These are phyloP conservation scores for Brachycybe producta DNA, from an alignment of 2,888 invertebrate genomes.

Conservation along the genomic window DNA sequence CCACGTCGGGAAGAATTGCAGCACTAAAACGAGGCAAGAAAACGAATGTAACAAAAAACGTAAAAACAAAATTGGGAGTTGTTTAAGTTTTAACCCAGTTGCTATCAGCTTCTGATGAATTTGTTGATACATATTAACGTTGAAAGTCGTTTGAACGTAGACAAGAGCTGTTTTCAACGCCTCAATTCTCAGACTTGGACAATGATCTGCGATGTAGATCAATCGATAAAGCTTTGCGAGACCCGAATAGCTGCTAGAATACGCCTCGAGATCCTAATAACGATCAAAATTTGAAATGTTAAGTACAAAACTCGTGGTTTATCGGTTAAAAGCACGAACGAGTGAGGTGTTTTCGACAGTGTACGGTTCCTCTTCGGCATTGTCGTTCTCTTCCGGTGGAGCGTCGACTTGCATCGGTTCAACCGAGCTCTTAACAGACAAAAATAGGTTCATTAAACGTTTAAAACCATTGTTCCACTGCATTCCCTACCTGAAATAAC, in stretches of 20 bases:
- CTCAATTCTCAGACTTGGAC: constrained; percentile 75
- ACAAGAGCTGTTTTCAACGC: constrained; percentile 86
- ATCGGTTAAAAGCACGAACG: no score
- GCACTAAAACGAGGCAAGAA: constrained; percentile 34
- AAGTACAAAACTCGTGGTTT: no score
- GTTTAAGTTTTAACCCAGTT: constrained; percentile 38
- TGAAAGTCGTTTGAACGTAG: constrained; percentile 86
- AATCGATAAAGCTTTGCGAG: constrained; percentile 79
- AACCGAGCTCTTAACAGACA: constrained; percentile 74
- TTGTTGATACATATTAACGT: constrained; percentile 77
- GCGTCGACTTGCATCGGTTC: constrained; percentile 98
- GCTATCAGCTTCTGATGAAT: constrained; percentile 81
- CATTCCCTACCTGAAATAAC: no score
- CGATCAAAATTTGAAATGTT: constrained; percentile 8
- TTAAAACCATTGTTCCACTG: no score
- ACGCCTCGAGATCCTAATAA: constrained; percentile 69
- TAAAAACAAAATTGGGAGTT: neutral
- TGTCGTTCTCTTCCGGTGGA: constrained; percentile 77
- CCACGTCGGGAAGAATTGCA: constrained; percentile 61
- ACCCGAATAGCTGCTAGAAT: constrained; percentile 79
- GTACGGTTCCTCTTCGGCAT: constrained; percentile 79
- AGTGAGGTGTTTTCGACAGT: constrained; percentile 75
- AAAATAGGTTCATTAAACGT: no score
- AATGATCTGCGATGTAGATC: constrained; percentile 90
- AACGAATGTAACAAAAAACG: neutral